Conservation (phyloP, 2,797 vertebrate genomes). For the Avahi laniger region DNA sequence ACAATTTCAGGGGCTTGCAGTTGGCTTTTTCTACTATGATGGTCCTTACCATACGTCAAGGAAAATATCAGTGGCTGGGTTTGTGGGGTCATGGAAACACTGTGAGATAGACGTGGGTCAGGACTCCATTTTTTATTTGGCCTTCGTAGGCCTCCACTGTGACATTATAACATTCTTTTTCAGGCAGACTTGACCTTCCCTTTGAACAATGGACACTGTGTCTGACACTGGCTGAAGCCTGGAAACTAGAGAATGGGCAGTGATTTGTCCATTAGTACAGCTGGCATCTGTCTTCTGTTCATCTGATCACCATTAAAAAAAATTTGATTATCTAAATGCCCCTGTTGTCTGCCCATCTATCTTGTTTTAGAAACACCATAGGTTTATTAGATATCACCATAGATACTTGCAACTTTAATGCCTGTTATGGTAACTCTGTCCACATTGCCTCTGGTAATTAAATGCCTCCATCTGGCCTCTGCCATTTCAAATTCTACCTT, state of each 20-base stretch:
- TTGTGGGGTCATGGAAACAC: neutral
- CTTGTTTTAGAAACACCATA: neutral
- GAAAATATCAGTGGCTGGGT: neutral
- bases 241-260: neutral
- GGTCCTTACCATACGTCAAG: neutral
- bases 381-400: neutral
- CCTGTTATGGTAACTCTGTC: neutral
- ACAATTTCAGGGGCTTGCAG: neutral
- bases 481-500: neutral
- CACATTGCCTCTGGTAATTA: neutral
- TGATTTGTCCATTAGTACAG: neutral
- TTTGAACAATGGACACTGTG: neutral
- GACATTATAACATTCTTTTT: neutral
- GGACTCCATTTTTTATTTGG: neutral
- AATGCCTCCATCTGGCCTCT: neutral
- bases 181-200: neutral
- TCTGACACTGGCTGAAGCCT: neutral
- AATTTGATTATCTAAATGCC: neutral
- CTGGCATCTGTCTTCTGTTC: neutral
- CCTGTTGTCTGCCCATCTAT: neutral
- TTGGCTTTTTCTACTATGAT: neutral
- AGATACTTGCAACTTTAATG: neutral
- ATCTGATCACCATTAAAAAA: neutral
- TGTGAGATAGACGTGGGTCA: neutral
- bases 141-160: neutral